These are phyloP conservation scores for Drosophila oshimai DNA, from an alignment of 1,140 invertebrate species.

Conservation along the genomic window DNA sequence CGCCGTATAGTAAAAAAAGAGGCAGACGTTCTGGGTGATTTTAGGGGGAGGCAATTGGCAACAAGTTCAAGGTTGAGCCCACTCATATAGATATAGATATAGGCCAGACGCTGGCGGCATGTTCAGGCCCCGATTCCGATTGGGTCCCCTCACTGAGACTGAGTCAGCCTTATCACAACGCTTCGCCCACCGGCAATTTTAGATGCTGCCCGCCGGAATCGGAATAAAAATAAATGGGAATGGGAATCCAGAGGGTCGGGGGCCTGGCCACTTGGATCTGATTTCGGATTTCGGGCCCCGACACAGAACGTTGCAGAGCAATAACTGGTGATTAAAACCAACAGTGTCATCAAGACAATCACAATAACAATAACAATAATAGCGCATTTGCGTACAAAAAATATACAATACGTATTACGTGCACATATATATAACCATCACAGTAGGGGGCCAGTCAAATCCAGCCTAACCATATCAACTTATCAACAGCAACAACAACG, in stretches of 20 bases:
- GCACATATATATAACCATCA: conserved; percentile 11
- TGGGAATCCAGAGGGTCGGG: conserved; percentile 16
- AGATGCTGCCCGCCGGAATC: conserved; percentile 29
- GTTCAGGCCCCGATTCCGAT: conserved; percentile 68
- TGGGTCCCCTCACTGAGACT: conserved; percentile 33
- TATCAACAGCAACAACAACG: conserved; percentile 6
- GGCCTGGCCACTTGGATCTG: conserved; percentile 25
- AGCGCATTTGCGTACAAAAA: conserved; percentile 21
- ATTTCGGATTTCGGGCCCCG: conserved; percentile 71
- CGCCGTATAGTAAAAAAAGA: not conserved
- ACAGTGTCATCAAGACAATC: conserved; percentile 19
- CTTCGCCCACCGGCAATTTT: conserved; percentile 6
- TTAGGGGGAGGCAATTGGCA: conserved; percentile 22
- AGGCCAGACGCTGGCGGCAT: conserved; percentile 49
- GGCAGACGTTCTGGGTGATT: not conserved
- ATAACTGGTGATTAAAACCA: conserved; percentile 51
- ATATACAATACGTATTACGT: not conserved
- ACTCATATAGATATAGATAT: not conserved
- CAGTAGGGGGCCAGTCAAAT: conserved; percentile 4
- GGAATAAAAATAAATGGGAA: not conserved
- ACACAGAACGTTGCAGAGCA: conserved; percentile 17
- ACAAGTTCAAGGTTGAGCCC: conserved; percentile 64
- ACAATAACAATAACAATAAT: conserved; percentile 24
- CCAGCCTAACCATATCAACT: conserved; percentile 10
- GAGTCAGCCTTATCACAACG: conserved; percentile 61